These are phyloP conservation scores for Temnothorax longispinosus DNA, from an alignment of 1,140 invertebrate species.

Conservation along the genomic window DNA sequence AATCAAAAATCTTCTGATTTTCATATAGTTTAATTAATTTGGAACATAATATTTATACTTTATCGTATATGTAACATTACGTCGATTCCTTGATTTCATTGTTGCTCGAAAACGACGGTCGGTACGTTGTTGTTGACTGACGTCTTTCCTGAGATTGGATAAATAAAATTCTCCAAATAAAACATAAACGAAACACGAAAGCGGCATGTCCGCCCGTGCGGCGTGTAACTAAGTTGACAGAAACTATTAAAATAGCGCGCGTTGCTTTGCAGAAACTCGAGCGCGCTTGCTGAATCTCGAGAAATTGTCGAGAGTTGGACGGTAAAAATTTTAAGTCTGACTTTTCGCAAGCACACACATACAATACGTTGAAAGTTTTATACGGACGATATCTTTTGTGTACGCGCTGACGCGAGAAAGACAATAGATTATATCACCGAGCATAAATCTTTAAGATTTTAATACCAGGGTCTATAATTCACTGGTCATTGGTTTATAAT, in stretches of 20 bases:
- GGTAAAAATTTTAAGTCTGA: constrained; percentile 27
- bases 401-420: not conserved
- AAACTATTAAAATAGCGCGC: constrained; percentile 44
- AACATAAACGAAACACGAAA: constrained; percentile 26
- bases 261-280: constrained; percentile 32
- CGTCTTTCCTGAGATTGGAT: not conserved
- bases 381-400: not conserved
- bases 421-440: not conserved
- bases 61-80: not conserved
- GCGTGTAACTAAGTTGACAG: constrained; percentile 40
- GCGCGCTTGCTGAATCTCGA: constrained; percentile 20
- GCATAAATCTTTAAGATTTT: constrained; percentile 26
- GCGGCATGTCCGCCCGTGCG: not conserved
- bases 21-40: not conserved
- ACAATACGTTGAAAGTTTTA: constrained; percentile 13
- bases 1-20: not conserved
- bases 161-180: constrained; percentile 36
- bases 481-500: not conserved
- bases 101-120: not conserved
- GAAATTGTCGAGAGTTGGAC: not conserved
- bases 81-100: not conserved
- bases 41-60: not conserved
- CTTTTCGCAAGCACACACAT: not conserved
- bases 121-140: not conserved
- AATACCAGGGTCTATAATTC: not conserved